Evolutionary conservation across 92 coral and sea anemone species (phyloP).

Genomic region (Scolanthus callimorphus): DNA sequence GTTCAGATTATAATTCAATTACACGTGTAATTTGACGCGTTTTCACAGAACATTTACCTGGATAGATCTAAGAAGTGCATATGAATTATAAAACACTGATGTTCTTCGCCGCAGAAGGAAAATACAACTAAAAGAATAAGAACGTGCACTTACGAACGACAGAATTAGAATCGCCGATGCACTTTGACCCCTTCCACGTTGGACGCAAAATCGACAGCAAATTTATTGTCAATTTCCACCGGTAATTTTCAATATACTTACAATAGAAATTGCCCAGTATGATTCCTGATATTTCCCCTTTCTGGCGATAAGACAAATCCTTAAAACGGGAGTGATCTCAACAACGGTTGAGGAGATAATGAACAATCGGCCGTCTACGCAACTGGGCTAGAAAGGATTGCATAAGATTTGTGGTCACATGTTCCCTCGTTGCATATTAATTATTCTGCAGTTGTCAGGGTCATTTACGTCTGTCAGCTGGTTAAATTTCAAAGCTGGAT

Average conservation of each 20-base stretch:
- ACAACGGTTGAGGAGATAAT: too few relatives aligned
- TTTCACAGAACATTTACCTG: too few relatives aligned
- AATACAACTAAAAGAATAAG: not conserved
- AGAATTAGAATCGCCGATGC: not conserved
- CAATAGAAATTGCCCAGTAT: not conserved
- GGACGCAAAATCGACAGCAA: not conserved
- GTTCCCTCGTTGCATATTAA: conserved; percentile 35
- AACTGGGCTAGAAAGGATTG: conserved; percentile 10
- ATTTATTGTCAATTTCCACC: too few relatives aligned
- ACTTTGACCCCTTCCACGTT: conserved; percentile 24
- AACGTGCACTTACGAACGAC: not conserved
- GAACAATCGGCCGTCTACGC: too few relatives aligned
- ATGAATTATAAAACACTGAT: not conserved
- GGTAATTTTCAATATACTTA: not conserved
- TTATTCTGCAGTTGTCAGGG: not conserved
- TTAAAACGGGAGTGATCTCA: not conserved
- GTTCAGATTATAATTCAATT: too few relatives aligned
- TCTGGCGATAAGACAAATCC: not conserved
- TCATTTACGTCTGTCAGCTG: conserved; percentile 19
- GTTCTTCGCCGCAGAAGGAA: not conserved
- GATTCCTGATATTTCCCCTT: not conserved
- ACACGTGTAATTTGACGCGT: too few relatives aligned
- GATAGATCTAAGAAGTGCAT: not conserved
- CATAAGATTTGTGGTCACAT: conserved; percentile 37
- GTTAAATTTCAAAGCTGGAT: conserved; percentile 1